A percentile compares a stretch with the other conserved stretches of the same genome.
Evolutionary conservation across 2,113 vertebrate species (phyloP).

Genomic region (Garra rufa): DNA sequence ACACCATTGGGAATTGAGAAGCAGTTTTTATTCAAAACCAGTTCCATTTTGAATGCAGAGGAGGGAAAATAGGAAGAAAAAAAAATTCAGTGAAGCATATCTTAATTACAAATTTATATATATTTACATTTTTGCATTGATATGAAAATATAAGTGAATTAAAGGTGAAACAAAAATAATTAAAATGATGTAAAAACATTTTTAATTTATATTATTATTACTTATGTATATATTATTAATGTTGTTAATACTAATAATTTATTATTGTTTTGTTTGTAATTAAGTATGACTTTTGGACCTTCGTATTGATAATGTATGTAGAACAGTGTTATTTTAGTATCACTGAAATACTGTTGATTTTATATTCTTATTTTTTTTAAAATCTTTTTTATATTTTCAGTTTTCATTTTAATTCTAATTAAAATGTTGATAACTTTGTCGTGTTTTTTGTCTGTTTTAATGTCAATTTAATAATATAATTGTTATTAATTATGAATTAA

Average conservation of each 20-base stretch:
- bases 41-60: background rate
- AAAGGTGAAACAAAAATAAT: background rate
- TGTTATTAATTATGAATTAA: too few relatives aligned
- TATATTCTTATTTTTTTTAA: background rate
- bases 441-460: background rate
- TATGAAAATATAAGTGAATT: background rate
- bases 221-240: too few relatives aligned
- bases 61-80: background rate
- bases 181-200: too few relatives aligned
- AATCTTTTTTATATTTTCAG: too few relatives aligned
- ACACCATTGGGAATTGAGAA: background rate
- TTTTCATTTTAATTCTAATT: too few relatives aligned
- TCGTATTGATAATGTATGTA: background rate
- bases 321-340: too few relatives aligned
- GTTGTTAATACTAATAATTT: too few relatives aligned
- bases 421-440: background rate
- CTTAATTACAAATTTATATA: background rate
- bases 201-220: too few relatives aligned
- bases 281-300: background rate
- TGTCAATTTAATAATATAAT: background rate
- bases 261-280: too few relatives aligned
- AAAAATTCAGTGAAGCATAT: background rate
- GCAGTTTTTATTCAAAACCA: background rate
- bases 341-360: too few relatives aligned
- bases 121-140: background rate